Base-by-base conservation (phyloP, 2,888 invertebrate genomes). In the Microdon myrmicae region DNA sequence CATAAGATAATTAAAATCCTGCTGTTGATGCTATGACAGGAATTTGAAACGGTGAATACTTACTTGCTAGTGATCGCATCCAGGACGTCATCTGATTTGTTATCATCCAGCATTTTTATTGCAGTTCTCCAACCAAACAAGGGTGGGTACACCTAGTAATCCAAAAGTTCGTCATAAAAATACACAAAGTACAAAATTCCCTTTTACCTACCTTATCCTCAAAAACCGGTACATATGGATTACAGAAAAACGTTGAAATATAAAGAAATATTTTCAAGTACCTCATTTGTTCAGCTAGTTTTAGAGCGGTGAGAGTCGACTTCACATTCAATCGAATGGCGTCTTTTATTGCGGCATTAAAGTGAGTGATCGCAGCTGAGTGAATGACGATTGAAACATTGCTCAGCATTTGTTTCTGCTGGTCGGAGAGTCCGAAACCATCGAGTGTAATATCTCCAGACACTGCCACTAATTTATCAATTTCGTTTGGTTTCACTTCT, bases 231-330 rank as follows among this genome's bases (percentile, higher is more conserved):
- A 86, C 82, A 71, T 93, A 90, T 1, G 90, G 89, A 77, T 96
- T 92, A 5, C 91, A 87, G 75, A 90, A 96, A 0, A 92, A 90
- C 0, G 95, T 93, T 0, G 94, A 94, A 0, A 94, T 87, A 74
- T 96, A 92, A 5, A 93, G 81, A 6, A 92, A 79, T 0, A 84
- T 83, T 84, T 88, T 76, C 1, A 75, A 68, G 2, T 74, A 54
- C 7, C 81, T 82, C 60, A 87, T 79, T 9, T 83, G 81, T 26
- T 83, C 80, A 0, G 85, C 86, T 1, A 90, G 79, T 10, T 84
- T 81, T 1, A 86, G 79, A 0, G 87, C 72, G 71, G 89, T 86
- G 14, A 83, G 78, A 0, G 89, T 87, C 0, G 88, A 87, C 44
- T 85, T 79, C 0, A 87, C 82, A 66, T 90, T 90, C 28, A 86